Evolutionary conservation across 2,113 vertebrate species (phyloP).

Genomic region (Procapra przewalskii): DNA sequence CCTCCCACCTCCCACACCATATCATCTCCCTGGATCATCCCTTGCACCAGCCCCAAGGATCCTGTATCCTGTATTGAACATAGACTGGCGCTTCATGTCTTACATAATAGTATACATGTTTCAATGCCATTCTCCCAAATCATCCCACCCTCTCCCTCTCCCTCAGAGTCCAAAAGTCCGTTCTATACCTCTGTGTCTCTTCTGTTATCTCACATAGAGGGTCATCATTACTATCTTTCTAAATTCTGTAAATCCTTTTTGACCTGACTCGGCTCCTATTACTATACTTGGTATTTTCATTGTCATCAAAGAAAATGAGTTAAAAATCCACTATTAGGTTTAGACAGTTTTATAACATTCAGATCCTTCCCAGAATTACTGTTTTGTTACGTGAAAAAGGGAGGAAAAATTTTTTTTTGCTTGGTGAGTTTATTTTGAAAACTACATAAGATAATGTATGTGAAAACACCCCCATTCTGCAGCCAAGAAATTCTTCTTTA

Average conservation of each 20-base stretch:
- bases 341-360: background rate
- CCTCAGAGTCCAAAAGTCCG: too few species aligned
- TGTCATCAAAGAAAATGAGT: background rate
- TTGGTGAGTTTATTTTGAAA: background rate
- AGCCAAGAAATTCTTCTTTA: background rate
- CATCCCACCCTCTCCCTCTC: too few species aligned
- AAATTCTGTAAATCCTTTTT: background rate
- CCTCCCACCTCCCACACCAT: too few species aligned
- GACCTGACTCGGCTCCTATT: background rate
- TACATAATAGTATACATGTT: too few species aligned
- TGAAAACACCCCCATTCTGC: background rate
- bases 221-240: too few species aligned
- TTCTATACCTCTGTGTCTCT: too few species aligned
- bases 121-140: too few species aligned
- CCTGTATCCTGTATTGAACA: too few species aligned
- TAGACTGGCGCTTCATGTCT: too few species aligned
- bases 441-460: background rate
- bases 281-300: background rate
- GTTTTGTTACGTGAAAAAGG: background rate
- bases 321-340: background rate
- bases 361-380: background rate
- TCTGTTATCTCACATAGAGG: too few species aligned
- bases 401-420: background rate
- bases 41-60: too few species aligned
- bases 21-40: too few species aligned